phyloP scores from a whole-genome alignment of 30 jellyfish, hydroid and myxozoan species.

The Aurelia aurita region DNA sequence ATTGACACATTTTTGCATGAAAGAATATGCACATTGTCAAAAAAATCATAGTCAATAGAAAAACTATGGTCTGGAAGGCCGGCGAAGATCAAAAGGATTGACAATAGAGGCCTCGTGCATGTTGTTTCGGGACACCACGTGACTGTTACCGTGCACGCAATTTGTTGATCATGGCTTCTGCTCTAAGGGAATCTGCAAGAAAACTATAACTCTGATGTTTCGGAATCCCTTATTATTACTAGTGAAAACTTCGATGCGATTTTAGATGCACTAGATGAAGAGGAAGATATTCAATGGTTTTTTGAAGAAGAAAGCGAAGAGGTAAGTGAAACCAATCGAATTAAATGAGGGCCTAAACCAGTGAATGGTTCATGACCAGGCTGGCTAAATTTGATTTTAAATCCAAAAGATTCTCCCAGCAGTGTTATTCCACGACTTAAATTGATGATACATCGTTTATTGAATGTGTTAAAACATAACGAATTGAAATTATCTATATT shows the following conservation, averaged over 20 bases:
- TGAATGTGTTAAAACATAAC: too few relatives aligned
- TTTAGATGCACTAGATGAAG: slow-evolving; percentile 29
- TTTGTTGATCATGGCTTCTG: slow-evolving; percentile 27
- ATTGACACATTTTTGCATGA: neutral
- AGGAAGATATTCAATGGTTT: neutral
- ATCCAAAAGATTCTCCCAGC: too few relatives aligned
- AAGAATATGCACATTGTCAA: slow-evolving; percentile 1
- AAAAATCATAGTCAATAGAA: slow-evolving; percentile 15
- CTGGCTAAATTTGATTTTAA: slow-evolving; percentile 11
- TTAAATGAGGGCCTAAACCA: slow-evolving; percentile 9
- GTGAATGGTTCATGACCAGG: neutral
- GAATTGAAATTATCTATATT: too few relatives aligned
- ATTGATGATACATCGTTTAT: too few relatives aligned
- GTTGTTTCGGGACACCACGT: too few relatives aligned
- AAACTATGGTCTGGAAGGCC: slow-evolving; percentile 21
- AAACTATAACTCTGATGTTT: slow-evolving; percentile 12
- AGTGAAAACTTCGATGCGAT: slow-evolving; percentile 7
- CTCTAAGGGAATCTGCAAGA: slow-evolving; percentile 7
- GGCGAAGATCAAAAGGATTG: too few relatives aligned
- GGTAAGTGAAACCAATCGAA: slow-evolving; percentile 20
- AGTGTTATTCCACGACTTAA: too few relatives aligned
- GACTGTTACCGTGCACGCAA: too few relatives aligned
- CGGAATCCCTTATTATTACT: slow-evolving; percentile 28
- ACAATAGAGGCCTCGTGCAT: too few relatives aligned
- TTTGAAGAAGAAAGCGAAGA: slow-evolving; percentile 5